Conservation (phyloP, 2,113 vertebrate genomes). For the Xerus inauris region DNA sequence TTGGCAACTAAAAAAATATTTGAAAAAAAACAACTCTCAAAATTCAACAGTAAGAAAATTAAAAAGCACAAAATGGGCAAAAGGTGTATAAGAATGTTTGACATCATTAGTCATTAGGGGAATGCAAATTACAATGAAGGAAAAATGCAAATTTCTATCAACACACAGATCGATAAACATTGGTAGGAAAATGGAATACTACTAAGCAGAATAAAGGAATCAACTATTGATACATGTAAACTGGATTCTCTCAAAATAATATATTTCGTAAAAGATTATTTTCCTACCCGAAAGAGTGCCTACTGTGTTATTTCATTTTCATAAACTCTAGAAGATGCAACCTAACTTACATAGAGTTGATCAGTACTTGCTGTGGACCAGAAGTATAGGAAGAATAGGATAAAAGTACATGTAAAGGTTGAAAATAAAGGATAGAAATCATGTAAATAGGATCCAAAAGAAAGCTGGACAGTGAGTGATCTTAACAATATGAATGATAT, state of each 20-base stretch:
- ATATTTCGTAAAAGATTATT: neutral
- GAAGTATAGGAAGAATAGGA: neutral
- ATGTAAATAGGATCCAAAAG: neutral
- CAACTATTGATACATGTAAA: neutral
- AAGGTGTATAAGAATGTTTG: too few relatives aligned
- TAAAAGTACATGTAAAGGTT: neutral
- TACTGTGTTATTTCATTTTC: neutral
- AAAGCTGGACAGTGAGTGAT: neutral
- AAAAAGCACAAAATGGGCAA: neutral
- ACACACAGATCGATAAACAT: neutral
- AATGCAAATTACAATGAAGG: neutral
- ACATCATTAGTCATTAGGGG: too few relatives aligned
- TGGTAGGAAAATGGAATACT: neutral
- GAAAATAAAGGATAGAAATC: conserved; percentile 29
- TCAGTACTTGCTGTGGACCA: neutral
- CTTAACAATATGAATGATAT: neutral
- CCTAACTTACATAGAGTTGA: neutral
- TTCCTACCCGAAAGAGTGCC: neutral
- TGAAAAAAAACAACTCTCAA: too few relatives aligned
- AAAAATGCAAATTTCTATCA: neutral
- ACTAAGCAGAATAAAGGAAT: neutral
- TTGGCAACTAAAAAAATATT: too few relatives aligned
- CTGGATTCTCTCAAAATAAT: neutral
- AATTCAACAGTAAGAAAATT: conserved; percentile 1
- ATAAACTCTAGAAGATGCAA: neutral